A percentile compares a stretch with the other conserved stretches of the same genome.
Evolutionary conservation across 2,888 invertebrate genomes (phyloP).

Genomic region (Microchrysa polita): DNA sequence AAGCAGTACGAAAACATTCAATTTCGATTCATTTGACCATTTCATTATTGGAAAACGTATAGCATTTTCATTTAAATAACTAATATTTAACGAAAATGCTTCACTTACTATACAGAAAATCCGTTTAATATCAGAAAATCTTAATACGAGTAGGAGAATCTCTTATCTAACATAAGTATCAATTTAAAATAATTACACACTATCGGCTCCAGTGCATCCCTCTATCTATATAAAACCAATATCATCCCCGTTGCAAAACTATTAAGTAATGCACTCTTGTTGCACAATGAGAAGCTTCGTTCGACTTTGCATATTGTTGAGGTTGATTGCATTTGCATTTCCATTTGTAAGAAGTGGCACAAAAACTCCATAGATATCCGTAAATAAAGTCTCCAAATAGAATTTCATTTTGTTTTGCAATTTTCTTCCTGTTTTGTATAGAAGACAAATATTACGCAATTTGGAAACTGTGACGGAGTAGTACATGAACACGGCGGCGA

Average conservation of each 20-base stretch:
- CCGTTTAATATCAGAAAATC: no score
- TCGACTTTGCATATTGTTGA: background rate
- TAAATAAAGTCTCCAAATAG: conserved; percentile 17
- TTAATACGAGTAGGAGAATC: no score
- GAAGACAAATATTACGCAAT: conserved; percentile 52
- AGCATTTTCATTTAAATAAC: no score
- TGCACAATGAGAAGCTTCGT: conserved; percentile 18
- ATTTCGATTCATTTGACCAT: no score
- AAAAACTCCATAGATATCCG: conserved; percentile 6
- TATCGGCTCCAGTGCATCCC: background rate
- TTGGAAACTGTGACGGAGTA: conserved; percentile 49
- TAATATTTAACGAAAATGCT: no score
- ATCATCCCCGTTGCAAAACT: background rate
- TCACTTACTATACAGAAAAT: no score
- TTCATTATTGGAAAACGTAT: no score
- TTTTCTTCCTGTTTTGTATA: conserved; percentile 39
- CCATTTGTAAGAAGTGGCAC: conserved; percentile 24
- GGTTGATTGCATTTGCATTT: conserved; percentile 22
- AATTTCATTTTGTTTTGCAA: conserved; percentile 28
- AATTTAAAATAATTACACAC: conserved; percentile 18
- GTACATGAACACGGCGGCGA: conserved; percentile 13
- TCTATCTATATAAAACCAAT: no score
- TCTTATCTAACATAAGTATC: background rate
- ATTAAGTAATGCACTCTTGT: background rate
- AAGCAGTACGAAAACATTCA: no score